Evolutionary conservation across 2,888 invertebrate species (phyloP), one percentile per base, ranked within the genome.

Genomic region (Cerastoderma edule): DNA sequence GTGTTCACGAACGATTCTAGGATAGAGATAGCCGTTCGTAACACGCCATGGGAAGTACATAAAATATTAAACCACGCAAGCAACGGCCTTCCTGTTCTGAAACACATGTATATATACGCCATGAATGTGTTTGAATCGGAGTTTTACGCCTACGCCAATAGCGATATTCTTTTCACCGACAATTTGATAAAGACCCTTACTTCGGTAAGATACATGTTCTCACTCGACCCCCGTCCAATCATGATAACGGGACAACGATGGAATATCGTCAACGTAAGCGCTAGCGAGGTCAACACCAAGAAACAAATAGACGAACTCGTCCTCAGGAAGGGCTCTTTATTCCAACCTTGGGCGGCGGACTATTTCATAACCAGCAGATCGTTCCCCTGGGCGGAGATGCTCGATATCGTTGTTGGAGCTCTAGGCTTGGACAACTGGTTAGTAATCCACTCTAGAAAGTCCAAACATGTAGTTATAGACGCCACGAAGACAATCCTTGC

Each of bases 351-450:
- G 63, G 88, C 88, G 0, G 88, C 87, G 66, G 89, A 89, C 70
- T 89, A 84, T 68, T 89, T 90, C 65, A 86, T 89, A 22, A 87
- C 89, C 1, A 68, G 75, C 32, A 73, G 80, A 33, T 53, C 67
- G 8, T 89, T 81, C 76, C 88, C 87, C 1, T 90, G 89, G 90
- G 76, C 78, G 28, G 80, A 79, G 19, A 83, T 89, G 24, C 87
- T 89, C n/a, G 86, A 88, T 35, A 85, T 90, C 46, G 88, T 89
- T 24, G 85, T 90, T 39, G 89, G 89, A 16, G 78, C 88, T 13
- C 66, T 83, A 22, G 90, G 88, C 0, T 89, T 88, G 66, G 90
- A 90, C 66, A 89, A 89, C 70, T 90, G 89, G 89, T 74, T 90
- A 10, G 87, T 90, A 0, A 81, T 83, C 22, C 76, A 87, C 64